Percentiles rank a stretch among this genome's conserved stretches.
Conservation (phyloP, 1,140 invertebrate species). For the Hirudo medicinalis region DNA sequence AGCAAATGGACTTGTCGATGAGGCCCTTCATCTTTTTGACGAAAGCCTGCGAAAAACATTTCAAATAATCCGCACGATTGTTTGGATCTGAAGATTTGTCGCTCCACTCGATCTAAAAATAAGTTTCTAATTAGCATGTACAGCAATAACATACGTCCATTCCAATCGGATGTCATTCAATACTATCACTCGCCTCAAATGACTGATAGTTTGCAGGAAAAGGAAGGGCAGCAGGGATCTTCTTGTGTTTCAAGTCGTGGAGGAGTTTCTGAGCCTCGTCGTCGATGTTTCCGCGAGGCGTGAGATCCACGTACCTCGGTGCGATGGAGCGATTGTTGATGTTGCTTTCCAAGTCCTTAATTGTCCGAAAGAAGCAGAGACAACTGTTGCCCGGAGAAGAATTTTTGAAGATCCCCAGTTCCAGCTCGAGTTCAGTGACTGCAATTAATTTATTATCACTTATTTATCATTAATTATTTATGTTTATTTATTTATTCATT, state of each 20-base stretch:
- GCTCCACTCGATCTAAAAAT: not conserved
- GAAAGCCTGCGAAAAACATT: not conserved
- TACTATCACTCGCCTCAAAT: conserved; percentile 40
- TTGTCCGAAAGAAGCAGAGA: conserved; percentile 18
- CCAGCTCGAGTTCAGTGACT: conserved; percentile 21
- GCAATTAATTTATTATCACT: not conserved
- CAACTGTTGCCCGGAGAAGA: not conserved
- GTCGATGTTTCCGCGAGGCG: not conserved
- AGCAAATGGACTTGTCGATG: not conserved
- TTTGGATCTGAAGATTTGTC: conserved; percentile 2
- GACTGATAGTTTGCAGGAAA: conserved; percentile 8
- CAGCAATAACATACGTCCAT: too few species aligned
- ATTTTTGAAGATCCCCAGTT: conserved; percentile 17
- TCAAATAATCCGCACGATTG: not conserved
- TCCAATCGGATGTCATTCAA: too few species aligned
- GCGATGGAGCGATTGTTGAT: too few species aligned
- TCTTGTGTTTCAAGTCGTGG: conserved; percentile 71
- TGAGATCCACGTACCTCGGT: too few species aligned
- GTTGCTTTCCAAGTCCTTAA: conserved; percentile 16
- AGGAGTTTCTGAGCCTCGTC: conserved; percentile 74
- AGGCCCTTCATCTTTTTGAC: not conserved
- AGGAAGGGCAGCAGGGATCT: conserved; percentile 12
- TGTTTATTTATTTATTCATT: too few species aligned
- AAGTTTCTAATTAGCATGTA: too few species aligned
- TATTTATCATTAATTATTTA: too few species aligned